phyloP scores from a whole-genome alignment of 2,113 vertebrate species.

The Podarcis muralis region DNA sequence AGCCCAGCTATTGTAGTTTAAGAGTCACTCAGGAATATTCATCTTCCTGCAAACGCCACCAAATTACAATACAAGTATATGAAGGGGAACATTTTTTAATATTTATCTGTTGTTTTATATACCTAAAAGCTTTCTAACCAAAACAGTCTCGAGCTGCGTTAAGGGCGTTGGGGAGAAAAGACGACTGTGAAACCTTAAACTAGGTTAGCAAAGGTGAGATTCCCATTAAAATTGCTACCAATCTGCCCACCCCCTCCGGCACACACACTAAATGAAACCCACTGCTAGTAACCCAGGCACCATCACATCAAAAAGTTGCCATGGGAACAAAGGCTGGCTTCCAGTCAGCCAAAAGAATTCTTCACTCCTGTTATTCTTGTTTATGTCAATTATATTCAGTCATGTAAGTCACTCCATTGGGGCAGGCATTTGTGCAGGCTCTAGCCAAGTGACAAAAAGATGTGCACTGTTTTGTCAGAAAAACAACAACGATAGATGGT shows the following conservation, averaged over 20 bases:
- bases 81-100: constrained; percentile 22
- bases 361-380: constrained; percentile 60
- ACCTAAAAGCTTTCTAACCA: background rate
- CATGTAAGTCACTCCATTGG: background rate
- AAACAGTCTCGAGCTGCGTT: constrained; percentile 8
- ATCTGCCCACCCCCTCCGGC: background rate
- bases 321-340: constrained; percentile 69
- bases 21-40: background rate
- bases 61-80: background rate
- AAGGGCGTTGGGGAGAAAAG: background rate
- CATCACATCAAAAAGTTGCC: constrained; percentile 64
- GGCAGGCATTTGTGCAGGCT: constrained; percentile 41
- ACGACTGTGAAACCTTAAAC: constrained; percentile 31
- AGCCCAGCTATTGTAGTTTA: background rate
- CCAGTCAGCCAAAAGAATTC: constrained; percentile 68
- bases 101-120: background rate
- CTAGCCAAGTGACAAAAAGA: constrained; percentile 30
- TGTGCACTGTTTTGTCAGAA: background rate
- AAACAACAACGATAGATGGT: background rate
- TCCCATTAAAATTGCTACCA: constrained; percentile 58
- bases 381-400: constrained; percentile 56
- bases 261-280: constrained; percentile 60
- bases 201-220: constrained; percentile 53
- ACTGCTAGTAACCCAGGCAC: constrained; percentile 54
- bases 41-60: background rate